Percentiles rank a stretch among this genome's conserved stretches.
Evolutionary conservation across 2,113 vertebrate genomes (phyloP).

Genomic region (Gobius niger): DNA sequence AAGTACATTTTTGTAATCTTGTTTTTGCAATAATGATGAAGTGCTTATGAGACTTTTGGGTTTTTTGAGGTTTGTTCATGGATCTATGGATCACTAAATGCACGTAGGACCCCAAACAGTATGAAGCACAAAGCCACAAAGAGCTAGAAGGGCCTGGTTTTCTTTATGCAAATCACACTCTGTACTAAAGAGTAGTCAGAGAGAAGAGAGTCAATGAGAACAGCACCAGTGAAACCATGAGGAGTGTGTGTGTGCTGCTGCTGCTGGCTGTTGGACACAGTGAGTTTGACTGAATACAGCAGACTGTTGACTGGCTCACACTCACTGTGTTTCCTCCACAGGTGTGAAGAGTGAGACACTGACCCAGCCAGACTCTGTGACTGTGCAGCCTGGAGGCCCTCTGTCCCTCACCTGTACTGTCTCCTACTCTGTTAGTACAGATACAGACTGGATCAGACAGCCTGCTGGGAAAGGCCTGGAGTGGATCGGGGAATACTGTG

Average conservation of each 20-base stretch:
- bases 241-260: constrained; percentile 7
- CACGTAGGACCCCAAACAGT: too few species aligned
- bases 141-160: background rate
- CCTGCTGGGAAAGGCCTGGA: constrained; percentile 6
- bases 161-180: background rate
- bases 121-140: background rate
- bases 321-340: background rate
- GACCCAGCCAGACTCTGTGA: constrained; percentile 2
- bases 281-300: background rate
- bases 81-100: too few species aligned
- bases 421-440: background rate
- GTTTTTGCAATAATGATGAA: too few species aligned
- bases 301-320: background rate
- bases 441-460: constrained; percentile 28
- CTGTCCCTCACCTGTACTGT: background rate
- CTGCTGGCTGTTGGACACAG: constrained; percentile 3
- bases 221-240: background rate
- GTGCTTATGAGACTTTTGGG: too few species aligned
- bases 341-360: background rate
- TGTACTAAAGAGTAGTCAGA: background rate
- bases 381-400: constrained; percentile 1
- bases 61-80: too few species aligned
- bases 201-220: background rate
- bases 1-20: too few species aligned
- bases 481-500: too few species aligned